Evolutionary conservation across 2,888 invertebrate genomes (phyloP), one percentile per base, ranked within the genome.

Genomic region (Ceriagrion tenellum): DNA sequence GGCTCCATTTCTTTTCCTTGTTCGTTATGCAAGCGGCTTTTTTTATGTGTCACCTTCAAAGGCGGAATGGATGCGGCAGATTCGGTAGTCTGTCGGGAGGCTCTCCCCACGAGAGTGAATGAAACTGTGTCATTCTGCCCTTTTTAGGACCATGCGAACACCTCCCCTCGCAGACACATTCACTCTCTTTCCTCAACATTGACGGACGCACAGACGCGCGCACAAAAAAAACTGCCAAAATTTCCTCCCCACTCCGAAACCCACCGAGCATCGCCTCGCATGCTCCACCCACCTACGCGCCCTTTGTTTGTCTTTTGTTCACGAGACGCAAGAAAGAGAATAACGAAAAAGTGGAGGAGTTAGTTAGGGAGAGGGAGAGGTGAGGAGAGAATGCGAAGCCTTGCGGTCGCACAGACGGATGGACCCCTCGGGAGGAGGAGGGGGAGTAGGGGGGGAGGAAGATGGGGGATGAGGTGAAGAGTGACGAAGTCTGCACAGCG

Each of bases 91-190:
- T 6, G 20, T n/a, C 0, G 3, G n/a, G 69, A 47, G 47, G 2
- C 47, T 47, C 47, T 47, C 47, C n/a, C 4, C 81, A 3, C 81
- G 30, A 30, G 81, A n/a, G n/a, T 59, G 69, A 69, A 26, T 81
- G 81, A 30, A 81, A 81, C 81, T 26, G 81, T 81, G 81, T 81
- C 81, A 81, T 81, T 35, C 81, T 10, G 81, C 35, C 81, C 81
- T 35, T 26, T n/a, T 23, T 10, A 26, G 20, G 59, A 59, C 10
- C 16, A 59, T 1, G 59, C 69, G 69, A 69, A 23, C n/a, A 20
- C 69, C 69, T 69, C 69, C 69, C 69, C 69, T 20, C 12, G 1
- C 59, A 59, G 13, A 59, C 12, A 59, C 47, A 47, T 47, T 47
- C 59, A 59, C 59, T 59, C 59, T 20, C 59, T 20, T 1, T 10